These are phyloP conservation scores for Lota lota DNA, from an alignment of 2,113 vertebrate species.

Conservation along the genomic window DNA sequence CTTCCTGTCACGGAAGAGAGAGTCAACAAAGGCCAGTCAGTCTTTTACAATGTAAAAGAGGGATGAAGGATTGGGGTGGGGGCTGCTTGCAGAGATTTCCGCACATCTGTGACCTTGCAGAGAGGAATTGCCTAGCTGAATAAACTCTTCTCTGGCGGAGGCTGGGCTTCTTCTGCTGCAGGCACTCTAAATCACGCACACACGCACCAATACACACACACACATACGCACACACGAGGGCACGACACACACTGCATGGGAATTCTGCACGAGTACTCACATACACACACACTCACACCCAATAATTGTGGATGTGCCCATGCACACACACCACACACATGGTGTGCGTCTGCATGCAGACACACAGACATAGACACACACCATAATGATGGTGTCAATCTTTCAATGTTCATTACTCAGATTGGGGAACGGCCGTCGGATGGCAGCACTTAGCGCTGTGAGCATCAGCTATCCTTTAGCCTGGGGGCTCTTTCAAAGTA, in stretches of 20 bases:
- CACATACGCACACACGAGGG: no score
- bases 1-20: slow-evolving; percentile 72
- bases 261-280: background rate
- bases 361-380: slow-evolving; percentile 15
- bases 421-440: slow-evolving; percentile 20
- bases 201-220: background rate
- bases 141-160: slow-evolving; percentile 27
- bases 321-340: no score
- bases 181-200: background rate
- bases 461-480: slow-evolving; percentile 10
- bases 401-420: slow-evolving; percentile 43
- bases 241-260: no score
- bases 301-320: no score
- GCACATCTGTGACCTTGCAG: slow-evolving; percentile 28
- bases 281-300: no score
- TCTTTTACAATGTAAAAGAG: no score
- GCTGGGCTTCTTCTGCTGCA: background rate
- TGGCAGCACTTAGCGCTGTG: background rate
- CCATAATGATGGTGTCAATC: slow-evolving; percentile 33
- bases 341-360: no score
- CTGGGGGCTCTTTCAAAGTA: background rate
- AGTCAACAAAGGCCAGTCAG: background rate
- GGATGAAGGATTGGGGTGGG: no score
- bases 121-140: background rate
- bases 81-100: no score